Evolutionary conservation across 2,113 vertebrate genomes (phyloP), one percentile per base, ranked within the genome.

Genomic region (Spheniscus mendiculus): DNA sequence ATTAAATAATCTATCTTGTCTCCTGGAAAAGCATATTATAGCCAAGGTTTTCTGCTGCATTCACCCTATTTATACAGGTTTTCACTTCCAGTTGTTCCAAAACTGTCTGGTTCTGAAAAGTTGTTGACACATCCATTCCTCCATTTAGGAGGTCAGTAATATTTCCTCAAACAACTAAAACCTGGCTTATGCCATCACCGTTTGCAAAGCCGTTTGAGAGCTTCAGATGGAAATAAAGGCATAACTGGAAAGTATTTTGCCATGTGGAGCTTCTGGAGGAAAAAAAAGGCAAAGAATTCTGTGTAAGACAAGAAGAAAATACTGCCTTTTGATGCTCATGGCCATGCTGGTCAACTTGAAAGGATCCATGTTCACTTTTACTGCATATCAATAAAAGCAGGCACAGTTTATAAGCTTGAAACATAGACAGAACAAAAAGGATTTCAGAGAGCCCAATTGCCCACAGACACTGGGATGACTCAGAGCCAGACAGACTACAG

Each of bases 221-320:
- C 42, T 87, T 79, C 47, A 45, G 40, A 38, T 58, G 96, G 93
- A 96, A 97, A 96, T 25, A 87, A 81, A 86, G n/a, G 45, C 22
- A 25, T 4, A 66, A 89, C 8, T 85, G 89, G 45, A 83, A 96
- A 91, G 32, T 26, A 66, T 62, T 92, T 58, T 94, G 55, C n/a
- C 63, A 72, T 30, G 65, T 89, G 73, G 65, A 90, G 44, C 10
- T 72, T 49, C 49, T 69, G 40, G 4, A 73, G 34, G 5, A 21
- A 38, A 42, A 58, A 62, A 78, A 84, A 12, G 22, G 66, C 55
- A 82, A 84, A 63, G 40, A 72, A 88, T 77, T 69, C 38, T 29
- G 6, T 49, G n/a, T 52, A 65, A 93, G 45, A 45, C 30, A 40
- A 65, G 58, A 59, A 93, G 32, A 55, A 88, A 84, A 91, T 0